phyloP scores from a whole-genome alignment of 1,140 invertebrate genomes.

The Zophobas morio region DNA sequence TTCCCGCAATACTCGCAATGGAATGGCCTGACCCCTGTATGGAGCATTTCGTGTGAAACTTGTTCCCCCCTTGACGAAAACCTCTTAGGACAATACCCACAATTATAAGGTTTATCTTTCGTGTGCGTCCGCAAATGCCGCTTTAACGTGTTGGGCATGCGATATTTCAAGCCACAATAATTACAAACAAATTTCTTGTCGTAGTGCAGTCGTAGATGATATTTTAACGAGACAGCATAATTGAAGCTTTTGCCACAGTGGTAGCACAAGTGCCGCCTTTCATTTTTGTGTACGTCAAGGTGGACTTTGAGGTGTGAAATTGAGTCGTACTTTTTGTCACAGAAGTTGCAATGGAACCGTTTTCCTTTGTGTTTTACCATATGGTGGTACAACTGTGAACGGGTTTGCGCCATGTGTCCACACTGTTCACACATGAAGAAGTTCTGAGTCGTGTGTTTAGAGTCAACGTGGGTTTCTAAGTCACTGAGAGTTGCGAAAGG shows the following conservation, averaged over 20 bases:
- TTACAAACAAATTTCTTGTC: constrained; percentile 61
- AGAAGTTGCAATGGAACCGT: constrained; percentile 41
- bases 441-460: background rate
- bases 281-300: constrained; percentile 83
- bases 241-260: constrained; percentile 79
- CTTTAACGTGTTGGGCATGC: constrained; percentile 48
- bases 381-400: constrained; percentile 18
- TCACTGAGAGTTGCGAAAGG: background rate
- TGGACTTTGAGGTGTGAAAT: constrained; percentile 67
- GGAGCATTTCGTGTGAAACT: constrained; percentile 71
- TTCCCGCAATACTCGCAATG: constrained; percentile 80
- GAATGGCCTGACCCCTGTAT: constrained; percentile 83
- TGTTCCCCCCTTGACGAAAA: constrained; percentile 59
- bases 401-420: background rate
- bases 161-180: constrained; percentile 58
- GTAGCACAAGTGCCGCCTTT: constrained; percentile 79
- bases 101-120: constrained; percentile 72
- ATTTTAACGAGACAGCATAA: constrained; percentile 45
- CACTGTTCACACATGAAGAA: background rate
- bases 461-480: background rate
- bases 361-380: constrained; percentile 7
- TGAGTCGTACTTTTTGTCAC: constrained; percentile 50
- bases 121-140: constrained; percentile 70
- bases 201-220: constrained; percentile 52
- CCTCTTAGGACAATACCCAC: constrained; percentile 69